These are phyloP conservation scores for Elysia crispata DNA, from an alignment of 2,888 invertebrate species.

Conservation along the genomic window DNA sequence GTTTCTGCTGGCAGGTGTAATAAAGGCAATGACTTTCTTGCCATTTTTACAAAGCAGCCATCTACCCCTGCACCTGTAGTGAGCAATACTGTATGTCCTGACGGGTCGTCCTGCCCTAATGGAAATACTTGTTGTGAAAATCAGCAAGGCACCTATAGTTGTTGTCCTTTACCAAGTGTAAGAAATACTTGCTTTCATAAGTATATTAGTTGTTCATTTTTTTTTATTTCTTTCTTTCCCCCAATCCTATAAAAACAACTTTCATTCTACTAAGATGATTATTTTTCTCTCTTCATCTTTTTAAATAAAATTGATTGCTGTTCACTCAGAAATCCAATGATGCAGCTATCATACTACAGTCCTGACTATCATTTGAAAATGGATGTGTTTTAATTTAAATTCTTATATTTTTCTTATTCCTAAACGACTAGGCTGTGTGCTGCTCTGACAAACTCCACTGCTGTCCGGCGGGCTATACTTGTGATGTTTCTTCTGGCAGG, in stretches of 20 bases:
- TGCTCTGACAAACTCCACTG: conserved; percentile 72
- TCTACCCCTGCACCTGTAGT: conserved; percentile 9
- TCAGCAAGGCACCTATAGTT: conserved; percentile 64
- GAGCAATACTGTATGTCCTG: too few relatives aligned
- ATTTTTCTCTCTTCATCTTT: too few relatives aligned
- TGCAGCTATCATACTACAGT: too few relatives aligned
- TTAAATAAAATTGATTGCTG: too few relatives aligned
- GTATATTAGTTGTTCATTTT: neutral
- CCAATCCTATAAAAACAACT: too few relatives aligned
- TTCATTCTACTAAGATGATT: too few relatives aligned
- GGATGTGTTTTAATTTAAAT: too few relatives aligned
- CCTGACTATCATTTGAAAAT: too few relatives aligned
- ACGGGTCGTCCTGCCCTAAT: conserved; percentile 56
- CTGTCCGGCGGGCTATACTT: conserved; percentile 67
- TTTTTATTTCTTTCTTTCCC: too few relatives aligned
- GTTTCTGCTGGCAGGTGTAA: conserved; percentile 57
- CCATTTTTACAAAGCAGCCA: conserved; percentile 34
- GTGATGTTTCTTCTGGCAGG: conserved; percentile 58
- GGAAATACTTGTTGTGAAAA: conserved; percentile 70
- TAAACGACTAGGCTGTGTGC: conserved; percentile 65
- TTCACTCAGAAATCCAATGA: too few relatives aligned
- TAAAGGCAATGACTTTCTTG: conserved; percentile 27
- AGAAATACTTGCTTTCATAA: neutral
- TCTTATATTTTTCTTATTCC: conserved; percentile 6
- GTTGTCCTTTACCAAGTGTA: conserved; percentile 63